These are phyloP conservation scores for Melozone crissalis DNA, from an alignment of 2,113 vertebrate genomes.

Conservation along the genomic window DNA sequence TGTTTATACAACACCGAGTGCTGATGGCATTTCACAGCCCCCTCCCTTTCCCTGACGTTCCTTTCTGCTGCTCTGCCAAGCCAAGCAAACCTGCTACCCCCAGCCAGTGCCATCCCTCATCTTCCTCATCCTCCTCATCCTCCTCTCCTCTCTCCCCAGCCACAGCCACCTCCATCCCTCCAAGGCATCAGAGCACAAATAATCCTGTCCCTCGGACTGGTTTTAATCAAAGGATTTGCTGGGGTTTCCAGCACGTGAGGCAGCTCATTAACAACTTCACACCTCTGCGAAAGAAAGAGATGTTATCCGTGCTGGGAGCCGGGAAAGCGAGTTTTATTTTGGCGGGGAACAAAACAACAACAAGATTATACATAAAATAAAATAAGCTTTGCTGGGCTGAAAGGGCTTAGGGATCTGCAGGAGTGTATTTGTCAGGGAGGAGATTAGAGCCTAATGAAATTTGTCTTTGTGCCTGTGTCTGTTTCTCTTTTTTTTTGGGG, in stretches of 20 bases:
- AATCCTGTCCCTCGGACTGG: neutral
- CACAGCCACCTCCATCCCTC: neutral
- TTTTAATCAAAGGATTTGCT: slow-evolving; percentile 58
- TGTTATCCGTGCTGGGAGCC: neutral
- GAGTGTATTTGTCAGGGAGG: slow-evolving; percentile 12
- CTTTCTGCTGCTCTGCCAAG: neutral
- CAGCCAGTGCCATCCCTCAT: neutral
- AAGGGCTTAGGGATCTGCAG: slow-evolving; percentile 29
- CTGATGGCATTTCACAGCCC: neutral
- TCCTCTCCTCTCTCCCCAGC: neutral
- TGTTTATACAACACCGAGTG: neutral
- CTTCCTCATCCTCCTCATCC: neutral
- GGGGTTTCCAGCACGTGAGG: neutral
- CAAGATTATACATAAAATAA: neutral
- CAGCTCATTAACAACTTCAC: slow-evolving; percentile 47
- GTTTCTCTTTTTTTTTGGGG: neutral
- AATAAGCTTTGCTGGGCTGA: neutral
- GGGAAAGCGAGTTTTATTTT: neutral
- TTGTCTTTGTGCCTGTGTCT: slow-evolving; percentile 50
- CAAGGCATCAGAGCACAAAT: slow-evolving; percentile 8
- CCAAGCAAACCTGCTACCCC: neutral
- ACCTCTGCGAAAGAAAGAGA: neutral
- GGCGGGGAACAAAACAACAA: slow-evolving; percentile 35
- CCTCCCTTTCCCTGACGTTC: neutral
- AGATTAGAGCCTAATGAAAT: slow-evolving; percentile 64